Percentiles rank a stretch among this genome's conserved stretches.
Evolutionary conservation across 1,140 invertebrate genomes (phyloP).

Genomic region (Littorina saxatilis): DNA sequence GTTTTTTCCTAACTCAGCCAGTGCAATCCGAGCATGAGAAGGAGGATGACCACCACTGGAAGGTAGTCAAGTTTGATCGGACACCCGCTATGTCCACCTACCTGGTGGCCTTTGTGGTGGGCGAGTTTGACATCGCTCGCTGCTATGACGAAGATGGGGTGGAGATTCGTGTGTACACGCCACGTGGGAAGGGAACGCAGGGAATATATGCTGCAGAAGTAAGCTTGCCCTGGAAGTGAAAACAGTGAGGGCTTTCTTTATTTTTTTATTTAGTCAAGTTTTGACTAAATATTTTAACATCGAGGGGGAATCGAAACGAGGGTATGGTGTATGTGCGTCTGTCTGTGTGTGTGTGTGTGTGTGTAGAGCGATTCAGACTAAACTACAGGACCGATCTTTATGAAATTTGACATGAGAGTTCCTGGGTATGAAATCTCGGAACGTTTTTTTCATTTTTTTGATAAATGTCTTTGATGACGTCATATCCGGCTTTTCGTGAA

Average conservation of each 20-base stretch:
- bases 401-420: no score
- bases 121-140: conserved; percentile 96
- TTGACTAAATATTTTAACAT: no score
- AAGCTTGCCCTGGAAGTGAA: conserved; percentile 34
- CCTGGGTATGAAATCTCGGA: no score
- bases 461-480: no score
- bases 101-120: conserved; percentile 92
- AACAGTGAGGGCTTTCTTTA: neutral
- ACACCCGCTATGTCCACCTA: conserved; percentile 98
- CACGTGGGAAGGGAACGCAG: conserved; percentile 92
- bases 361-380: no score
- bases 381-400: no score
- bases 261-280: no score
- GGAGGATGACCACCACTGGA: conserved; percentile 75
- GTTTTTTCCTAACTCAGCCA: conserved; percentile 77
- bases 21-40: conserved; percentile 77
- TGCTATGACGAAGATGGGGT: conserved; percentile 81
- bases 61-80: conserved; percentile 85
- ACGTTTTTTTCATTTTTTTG: no score
- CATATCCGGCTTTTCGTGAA: no score
- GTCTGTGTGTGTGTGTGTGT: no score
- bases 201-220: conserved; percentile 91
- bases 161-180: conserved; percentile 92
- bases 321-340: no score
- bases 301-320: no score